Evolutionary conservation across 1,140 invertebrate genomes (phyloP).

Genomic region (Sarcophaga peregrina): DNA sequence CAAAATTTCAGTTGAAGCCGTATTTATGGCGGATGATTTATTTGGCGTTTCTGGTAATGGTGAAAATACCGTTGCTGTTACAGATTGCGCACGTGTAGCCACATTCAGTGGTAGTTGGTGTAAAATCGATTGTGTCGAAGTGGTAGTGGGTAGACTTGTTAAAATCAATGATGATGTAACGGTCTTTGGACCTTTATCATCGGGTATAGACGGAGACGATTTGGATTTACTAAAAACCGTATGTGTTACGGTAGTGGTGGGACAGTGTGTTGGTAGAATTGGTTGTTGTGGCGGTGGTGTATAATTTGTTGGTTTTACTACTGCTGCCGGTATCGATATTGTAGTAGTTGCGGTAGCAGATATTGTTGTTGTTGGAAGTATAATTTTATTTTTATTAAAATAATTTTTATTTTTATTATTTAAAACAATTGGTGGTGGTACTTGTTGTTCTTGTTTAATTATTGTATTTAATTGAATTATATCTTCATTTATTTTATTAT

Average conservation of each 20-base stretch:
- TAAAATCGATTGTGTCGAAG: constrained; percentile 44
- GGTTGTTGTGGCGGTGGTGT: constrained; percentile 36
- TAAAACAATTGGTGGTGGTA: not conserved
- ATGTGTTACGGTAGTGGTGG: constrained; percentile 31
- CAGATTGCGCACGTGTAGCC: constrained; percentile 44
- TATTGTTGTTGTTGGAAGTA: constrained; percentile 7
- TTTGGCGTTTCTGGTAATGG: constrained; percentile 47
- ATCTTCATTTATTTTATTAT: constrained; percentile 21
- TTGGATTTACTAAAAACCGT: constrained; percentile 13
- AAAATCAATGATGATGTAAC: constrained; percentile 62
- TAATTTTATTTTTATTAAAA: not conserved
- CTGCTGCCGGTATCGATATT: not conserved
- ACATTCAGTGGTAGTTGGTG: constrained; percentile 42
- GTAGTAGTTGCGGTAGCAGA: not conserved
- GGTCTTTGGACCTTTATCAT: constrained; percentile 63
- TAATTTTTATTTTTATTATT: constrained; percentile 41
- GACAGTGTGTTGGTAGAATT: not conserved
- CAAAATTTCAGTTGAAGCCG: constrained; percentile 21
- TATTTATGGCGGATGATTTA: constrained; percentile 43
- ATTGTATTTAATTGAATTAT: not conserved
- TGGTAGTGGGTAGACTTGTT: constrained; percentile 28
- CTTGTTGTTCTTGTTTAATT: constrained; percentile 30
- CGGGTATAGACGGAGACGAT: constrained; percentile 38
- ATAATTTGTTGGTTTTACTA: constrained; percentile 18
- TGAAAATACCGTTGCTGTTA: constrained; percentile 50